Conservation (phyloP, 1,140 invertebrate genomes). For the Drosophila prosaltans region DNA sequence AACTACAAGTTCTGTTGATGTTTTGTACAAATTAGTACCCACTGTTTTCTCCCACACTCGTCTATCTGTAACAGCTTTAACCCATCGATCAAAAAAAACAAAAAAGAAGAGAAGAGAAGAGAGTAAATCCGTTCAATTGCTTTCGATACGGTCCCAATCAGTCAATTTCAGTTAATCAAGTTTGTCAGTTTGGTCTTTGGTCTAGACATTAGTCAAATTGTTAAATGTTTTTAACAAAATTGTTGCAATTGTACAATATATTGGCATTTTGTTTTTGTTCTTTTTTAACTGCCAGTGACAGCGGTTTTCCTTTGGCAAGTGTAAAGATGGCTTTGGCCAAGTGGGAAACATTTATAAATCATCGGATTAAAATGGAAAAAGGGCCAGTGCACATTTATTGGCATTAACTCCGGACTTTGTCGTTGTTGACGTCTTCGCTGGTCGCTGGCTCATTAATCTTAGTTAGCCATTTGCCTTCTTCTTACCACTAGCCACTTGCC, state of each 20-base stretch:
- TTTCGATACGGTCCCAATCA: not conserved
- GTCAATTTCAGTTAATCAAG: not conserved
- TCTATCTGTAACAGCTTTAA: not conserved
- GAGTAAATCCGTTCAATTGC: not conserved
- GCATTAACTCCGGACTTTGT: conserved; percentile 55
- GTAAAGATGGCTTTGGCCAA: not conserved
- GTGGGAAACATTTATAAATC: conserved; percentile 59
- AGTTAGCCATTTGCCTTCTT: conserved; percentile 54
- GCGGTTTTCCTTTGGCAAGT: conserved; percentile 19
- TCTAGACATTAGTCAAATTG: not conserved
- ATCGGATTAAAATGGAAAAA: conserved; percentile 59
- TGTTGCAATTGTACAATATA: not conserved
- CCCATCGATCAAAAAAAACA: not conserved
- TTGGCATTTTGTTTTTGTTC: not conserved
- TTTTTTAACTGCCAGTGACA: conserved; percentile 42
- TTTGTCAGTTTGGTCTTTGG: conserved; percentile 1
- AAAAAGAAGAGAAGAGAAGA: too few relatives aligned
- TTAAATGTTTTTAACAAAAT: conserved; percentile 2
- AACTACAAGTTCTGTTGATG: too few relatives aligned
- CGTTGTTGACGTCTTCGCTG: conserved; percentile 26
- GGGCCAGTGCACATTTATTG: conserved; percentile 58
- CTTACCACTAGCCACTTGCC: conserved; percentile 21
- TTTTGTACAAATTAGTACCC: too few relatives aligned
- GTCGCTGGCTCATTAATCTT: conserved; percentile 65
- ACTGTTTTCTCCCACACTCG: too few relatives aligned